phyloP scores from a whole-genome alignment of 2,113 vertebrate genomes.

The Ia io region DNA sequence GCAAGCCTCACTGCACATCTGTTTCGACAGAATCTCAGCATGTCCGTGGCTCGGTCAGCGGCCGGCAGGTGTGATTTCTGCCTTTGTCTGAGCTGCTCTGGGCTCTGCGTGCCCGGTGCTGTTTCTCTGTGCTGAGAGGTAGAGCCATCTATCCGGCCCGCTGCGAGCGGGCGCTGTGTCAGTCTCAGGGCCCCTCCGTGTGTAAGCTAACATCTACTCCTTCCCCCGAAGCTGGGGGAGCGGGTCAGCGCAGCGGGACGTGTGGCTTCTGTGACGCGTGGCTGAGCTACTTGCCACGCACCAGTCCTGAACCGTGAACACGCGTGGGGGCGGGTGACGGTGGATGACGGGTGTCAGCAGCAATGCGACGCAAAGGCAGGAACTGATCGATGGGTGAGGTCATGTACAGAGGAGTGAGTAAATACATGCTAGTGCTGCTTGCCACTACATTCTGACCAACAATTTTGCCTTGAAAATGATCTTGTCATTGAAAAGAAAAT shows the following conservation, averaged over 20 bases:
- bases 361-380: not conserved
- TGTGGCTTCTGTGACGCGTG: constrained; percentile 28
- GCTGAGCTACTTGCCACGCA: constrained; percentile 71
- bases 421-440: not conserved
- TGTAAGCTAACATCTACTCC: constrained; percentile 56
- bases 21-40: not conserved
- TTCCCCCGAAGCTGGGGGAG: constrained; percentile 36
- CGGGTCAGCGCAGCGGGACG: constrained; percentile 1
- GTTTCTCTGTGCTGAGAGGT: constrained; percentile 43
- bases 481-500: constrained; percentile 42
- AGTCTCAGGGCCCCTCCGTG: constrained; percentile 41
- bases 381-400: not conserved
- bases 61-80: not conserved
- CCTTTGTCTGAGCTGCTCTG: not conserved
- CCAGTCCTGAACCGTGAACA: constrained; percentile 72
- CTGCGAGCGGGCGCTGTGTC: constrained; percentile 22
- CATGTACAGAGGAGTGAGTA: not conserved
- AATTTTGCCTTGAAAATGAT: constrained; percentile 26
- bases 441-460: not conserved
- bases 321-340: not conserved
- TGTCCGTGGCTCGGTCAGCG: not conserved
- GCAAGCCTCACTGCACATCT: not conserved
- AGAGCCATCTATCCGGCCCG: not conserved
- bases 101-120: too few species aligned
- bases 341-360: not conserved